Evolutionary conservation across 2,113 vertebrate genomes (phyloP).

Genomic region (Vulpes ferrilata): DNA sequence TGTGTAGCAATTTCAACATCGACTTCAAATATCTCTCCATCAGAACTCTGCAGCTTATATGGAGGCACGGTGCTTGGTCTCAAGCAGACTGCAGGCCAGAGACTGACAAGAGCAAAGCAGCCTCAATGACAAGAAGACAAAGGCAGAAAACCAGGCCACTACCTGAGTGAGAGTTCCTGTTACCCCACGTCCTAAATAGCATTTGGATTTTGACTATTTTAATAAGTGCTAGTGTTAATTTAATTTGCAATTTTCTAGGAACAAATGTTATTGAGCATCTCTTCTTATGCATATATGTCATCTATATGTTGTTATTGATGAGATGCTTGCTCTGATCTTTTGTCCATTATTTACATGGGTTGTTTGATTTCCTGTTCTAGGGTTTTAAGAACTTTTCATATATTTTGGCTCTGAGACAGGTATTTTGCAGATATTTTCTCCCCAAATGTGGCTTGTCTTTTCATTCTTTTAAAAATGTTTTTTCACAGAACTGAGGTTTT

Average conservation of each 20-base stretch:
- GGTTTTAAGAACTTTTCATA: neutral
- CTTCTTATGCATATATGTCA: neutral
- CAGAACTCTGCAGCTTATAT: too few species aligned
- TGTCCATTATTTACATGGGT: neutral
- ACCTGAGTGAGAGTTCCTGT: too few species aligned
- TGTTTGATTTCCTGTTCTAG: neutral
- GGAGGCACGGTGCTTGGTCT: too few species aligned
- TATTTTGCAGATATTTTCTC: neutral
- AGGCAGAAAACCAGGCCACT: too few species aligned
- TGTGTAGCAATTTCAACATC: too few species aligned
- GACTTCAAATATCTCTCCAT: too few species aligned
- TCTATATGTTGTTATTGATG: neutral
- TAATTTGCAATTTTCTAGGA: neutral
- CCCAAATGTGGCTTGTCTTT: neutral
- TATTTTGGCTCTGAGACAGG: neutral
- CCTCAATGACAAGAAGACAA: too few species aligned
- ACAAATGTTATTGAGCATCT: neutral
- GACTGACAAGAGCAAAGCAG: too few species aligned
- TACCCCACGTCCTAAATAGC: neutral
- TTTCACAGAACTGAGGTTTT: neutral
- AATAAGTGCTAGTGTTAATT: neutral
- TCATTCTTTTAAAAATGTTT: neutral
- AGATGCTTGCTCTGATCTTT: neutral
- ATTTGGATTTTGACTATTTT: neutral
- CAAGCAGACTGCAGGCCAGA: too few species aligned